Percentiles rank a stretch among this genome's conserved stretches.
Evolutionary conservation across 2,888 invertebrate species (phyloP).

Genomic region (Microctonus aethiopoides): DNA sequence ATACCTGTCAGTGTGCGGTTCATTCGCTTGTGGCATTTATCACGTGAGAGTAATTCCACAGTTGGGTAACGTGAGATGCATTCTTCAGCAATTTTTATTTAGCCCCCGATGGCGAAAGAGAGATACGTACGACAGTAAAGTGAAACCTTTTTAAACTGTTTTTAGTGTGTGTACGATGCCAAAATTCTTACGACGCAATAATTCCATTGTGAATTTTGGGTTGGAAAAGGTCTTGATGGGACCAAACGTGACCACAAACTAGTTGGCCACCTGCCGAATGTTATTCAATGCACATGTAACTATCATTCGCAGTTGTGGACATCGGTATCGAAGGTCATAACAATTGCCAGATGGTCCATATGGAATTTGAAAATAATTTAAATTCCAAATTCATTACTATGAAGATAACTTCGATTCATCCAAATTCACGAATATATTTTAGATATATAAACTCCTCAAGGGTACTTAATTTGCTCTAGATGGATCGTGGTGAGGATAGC

Average conservation of each 20-base stretch:
- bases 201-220: constrained; percentile 16
- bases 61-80: background rate
- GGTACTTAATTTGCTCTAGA: constrained; percentile 15
- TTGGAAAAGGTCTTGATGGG: background rate
- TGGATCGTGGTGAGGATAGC: background rate
- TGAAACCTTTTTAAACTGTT: background rate
- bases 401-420: background rate
- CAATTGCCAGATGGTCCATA: constrained; percentile 23
- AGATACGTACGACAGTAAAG: background rate
- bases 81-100: background rate
- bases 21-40: background rate
- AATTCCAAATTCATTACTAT: constrained; percentile 14
- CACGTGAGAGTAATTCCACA: background rate
- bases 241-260: background rate
- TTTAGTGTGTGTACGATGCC: background rate
- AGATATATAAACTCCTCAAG: background rate
- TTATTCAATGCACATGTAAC: constrained; percentile 44
- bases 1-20: background rate
- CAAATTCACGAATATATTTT: background rate
- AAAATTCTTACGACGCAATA: constrained; percentile 21
- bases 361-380: background rate
- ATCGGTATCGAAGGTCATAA: background rate
- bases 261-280: constrained; percentile 47
- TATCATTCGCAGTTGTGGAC: background rate
- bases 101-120: background rate